phyloP scores from a whole-genome alignment of 2,113 vertebrate species.

The Neogobius melanostomus region DNA sequence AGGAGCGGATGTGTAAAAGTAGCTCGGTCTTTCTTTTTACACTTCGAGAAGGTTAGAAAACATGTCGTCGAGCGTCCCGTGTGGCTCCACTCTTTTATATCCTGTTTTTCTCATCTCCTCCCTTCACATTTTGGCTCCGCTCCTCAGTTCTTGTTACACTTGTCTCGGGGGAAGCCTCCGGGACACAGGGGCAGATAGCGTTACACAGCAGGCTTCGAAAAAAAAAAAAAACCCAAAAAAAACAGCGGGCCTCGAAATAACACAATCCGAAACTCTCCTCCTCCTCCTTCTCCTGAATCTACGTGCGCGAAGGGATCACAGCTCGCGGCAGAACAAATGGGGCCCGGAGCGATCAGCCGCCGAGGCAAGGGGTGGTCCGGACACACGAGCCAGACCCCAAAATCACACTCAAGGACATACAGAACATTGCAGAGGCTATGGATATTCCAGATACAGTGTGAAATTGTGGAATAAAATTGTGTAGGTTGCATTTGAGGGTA shows the following conservation, averaged over 20 bases:
- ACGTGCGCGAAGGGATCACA: slow-evolving; percentile 18
- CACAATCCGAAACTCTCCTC: not conserved
- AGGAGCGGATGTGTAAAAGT: too few relatives aligned
- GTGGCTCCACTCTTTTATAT: not conserved
- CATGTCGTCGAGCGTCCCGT: not conserved
- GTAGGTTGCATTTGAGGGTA: not conserved
- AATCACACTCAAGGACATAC: not conserved
- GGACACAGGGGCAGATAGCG: slow-evolving; percentile 8
- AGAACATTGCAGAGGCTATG: not conserved
- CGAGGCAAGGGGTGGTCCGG: slow-evolving; percentile 40
- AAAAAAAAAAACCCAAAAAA: not conserved
- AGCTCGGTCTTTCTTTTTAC: not conserved
- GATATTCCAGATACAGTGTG: not conserved
- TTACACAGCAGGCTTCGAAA: slow-evolving; percentile 6
- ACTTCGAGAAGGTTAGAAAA: not conserved
- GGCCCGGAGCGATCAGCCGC: slow-evolving; percentile 34
- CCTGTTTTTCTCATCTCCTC: slow-evolving; percentile 9
- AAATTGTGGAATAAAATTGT: not conserved
- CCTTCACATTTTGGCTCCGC: not conserved
- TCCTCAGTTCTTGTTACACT: slow-evolving; percentile 1
- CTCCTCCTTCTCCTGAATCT: not conserved
- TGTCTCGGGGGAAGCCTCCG: slow-evolving; percentile 4
- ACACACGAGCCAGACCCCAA: slow-evolving; percentile 4
- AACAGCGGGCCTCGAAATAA: not conserved
- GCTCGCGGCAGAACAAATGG: slow-evolving; percentile 46